These are phyloP conservation scores for Stenoptilia bipunctidactyla DNA, from an alignment of 2,888 invertebrate genomes.

Conservation along the genomic window DNA sequence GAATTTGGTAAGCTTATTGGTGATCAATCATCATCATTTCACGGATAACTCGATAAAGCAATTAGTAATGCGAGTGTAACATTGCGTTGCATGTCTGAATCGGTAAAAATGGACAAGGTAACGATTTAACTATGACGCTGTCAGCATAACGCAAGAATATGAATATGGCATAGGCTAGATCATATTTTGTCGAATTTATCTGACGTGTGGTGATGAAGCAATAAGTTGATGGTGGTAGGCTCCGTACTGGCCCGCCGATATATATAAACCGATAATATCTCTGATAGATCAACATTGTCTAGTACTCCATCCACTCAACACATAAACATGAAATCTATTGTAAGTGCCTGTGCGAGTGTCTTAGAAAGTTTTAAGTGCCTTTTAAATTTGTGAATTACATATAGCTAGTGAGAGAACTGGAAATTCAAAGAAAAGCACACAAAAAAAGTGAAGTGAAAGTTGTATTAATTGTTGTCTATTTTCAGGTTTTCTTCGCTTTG, in stretches of 20 bases:
- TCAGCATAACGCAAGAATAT: slow-evolving; percentile 24
- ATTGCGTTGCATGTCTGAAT: background rate
- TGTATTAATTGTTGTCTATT: too few relatives aligned
- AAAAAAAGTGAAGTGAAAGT: slow-evolving; percentile 1
- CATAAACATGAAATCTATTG: slow-evolving; percentile 61
- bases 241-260: slow-evolving; percentile 34
- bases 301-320: slow-evolving; percentile 49
- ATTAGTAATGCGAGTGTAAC: too few relatives aligned
- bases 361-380: slow-evolving; percentile 12
- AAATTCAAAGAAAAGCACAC: too few relatives aligned
- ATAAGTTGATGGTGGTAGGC: slow-evolving; percentile 58
- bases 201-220: slow-evolving; percentile 51
- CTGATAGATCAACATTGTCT: slow-evolving; percentile 59
- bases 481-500: slow-evolving; percentile 50
- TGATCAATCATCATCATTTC: too few relatives aligned
- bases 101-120: slow-evolving; percentile 10
- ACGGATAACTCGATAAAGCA: too few relatives aligned
- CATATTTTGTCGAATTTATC: slow-evolving; percentile 52
- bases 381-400: slow-evolving; percentile 3
- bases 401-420: too few relatives aligned
- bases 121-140: too few relatives aligned
- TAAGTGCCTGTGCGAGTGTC: slow-evolving; percentile 53
- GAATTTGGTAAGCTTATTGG: too few relatives aligned
- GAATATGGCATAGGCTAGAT: slow-evolving; percentile 29
- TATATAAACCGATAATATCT: slow-evolving; percentile 58